Percentiles rank a stretch among this genome's conserved stretches.
Evolutionary conservation across 2,888 invertebrate species (phyloP).

Genomic region (Pinctada fucata): DNA sequence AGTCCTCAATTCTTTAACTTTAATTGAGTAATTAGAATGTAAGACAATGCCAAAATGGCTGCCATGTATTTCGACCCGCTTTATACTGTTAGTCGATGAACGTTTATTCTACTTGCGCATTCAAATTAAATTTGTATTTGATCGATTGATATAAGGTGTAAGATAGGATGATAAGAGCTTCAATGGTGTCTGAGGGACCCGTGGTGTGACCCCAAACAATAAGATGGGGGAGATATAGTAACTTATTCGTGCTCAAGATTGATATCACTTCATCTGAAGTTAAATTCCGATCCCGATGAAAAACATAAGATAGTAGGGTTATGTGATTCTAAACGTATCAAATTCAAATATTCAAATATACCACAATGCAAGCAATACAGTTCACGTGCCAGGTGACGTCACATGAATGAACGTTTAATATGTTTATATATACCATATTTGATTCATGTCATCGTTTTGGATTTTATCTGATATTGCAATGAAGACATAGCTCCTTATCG

Average conservation of each 20-base stretch:
- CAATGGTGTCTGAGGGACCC: conserved; percentile 11
- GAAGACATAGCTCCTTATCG: neutral
- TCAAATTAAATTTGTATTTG: conserved; percentile 24
- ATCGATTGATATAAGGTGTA: conserved; percentile 23
- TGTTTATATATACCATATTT: conserved; percentile 4
- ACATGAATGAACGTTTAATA: conserved; percentile 15
- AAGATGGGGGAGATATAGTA: conserved; percentile 13
- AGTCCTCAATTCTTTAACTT: neutral
- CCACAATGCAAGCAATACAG: conserved; percentile 27
- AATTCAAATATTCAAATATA: conserved; percentile 20
- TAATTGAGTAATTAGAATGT: neutral
- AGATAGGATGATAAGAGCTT: conserved; percentile 19
- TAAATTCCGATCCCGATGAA: conserved; percentile 33
- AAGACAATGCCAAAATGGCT: neutral
- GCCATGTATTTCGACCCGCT: neutral
- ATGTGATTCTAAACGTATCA: conserved; percentile 23
- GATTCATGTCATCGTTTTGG: conserved; percentile 17
- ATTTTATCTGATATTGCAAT: conserved; percentile 16
- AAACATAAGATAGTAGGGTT: conserved; percentile 29
- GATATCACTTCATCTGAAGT: conserved; percentile 27
- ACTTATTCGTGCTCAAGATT: neutral
- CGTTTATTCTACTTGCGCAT: neutral
- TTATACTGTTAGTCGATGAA: neutral
- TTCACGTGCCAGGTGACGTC: conserved; percentile 36
- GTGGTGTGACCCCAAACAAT: conserved; percentile 25